phyloP scores from a whole-genome alignment of 2,888 invertebrate species.

The Pandemis heparana region DNA sequence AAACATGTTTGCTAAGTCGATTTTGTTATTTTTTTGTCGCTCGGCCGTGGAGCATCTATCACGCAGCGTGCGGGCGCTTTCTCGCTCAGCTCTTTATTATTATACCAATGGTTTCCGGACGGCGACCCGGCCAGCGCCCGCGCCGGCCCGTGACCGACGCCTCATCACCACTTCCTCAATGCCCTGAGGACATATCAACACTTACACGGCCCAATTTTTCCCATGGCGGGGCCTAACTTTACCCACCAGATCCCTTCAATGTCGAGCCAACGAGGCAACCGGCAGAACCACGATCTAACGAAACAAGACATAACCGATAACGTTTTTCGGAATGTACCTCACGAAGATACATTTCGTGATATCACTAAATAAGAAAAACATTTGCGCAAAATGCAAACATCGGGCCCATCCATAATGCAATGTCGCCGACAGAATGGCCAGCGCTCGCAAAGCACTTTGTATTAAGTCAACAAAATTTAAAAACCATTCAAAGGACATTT shows the following conservation, averaged over 20 bases:
- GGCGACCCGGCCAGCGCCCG: constrained; percentile 46
- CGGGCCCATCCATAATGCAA: constrained; percentile 70
- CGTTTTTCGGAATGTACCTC: constrained; percentile 53
- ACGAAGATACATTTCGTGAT: constrained; percentile 56
- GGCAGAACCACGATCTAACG: constrained; percentile 26
- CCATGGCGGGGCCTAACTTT: not conserved
- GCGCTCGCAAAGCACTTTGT: constrained; percentile 78
- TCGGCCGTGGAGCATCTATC: constrained; percentile 78
- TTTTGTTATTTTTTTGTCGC: constrained; percentile 83
- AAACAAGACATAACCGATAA: constrained; percentile 49
- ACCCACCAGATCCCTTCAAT: not conserved
- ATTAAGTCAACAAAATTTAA: constrained; percentile 82
- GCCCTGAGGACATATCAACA: not conserved
- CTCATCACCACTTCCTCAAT: not conserved
- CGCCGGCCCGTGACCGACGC: constrained; percentile 40
- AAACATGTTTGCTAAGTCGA: constrained; percentile 85
- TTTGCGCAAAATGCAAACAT: constrained; percentile 70
- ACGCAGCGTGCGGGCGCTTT: constrained; percentile 83
- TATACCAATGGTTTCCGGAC: constrained; percentile 81
- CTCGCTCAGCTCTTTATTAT: constrained; percentile 81
- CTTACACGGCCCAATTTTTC: not conserved
- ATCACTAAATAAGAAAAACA: constrained; percentile 71
- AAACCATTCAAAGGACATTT: constrained; percentile 81
- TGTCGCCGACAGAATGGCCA: constrained; percentile 73
- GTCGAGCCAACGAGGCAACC: not conserved